A percentile compares a stretch with the other conserved stretches of the same genome.
phyloP scores from a whole-genome alignment of 1,140 invertebrate genomes.

The Dermatophagoides farinae region DNA sequence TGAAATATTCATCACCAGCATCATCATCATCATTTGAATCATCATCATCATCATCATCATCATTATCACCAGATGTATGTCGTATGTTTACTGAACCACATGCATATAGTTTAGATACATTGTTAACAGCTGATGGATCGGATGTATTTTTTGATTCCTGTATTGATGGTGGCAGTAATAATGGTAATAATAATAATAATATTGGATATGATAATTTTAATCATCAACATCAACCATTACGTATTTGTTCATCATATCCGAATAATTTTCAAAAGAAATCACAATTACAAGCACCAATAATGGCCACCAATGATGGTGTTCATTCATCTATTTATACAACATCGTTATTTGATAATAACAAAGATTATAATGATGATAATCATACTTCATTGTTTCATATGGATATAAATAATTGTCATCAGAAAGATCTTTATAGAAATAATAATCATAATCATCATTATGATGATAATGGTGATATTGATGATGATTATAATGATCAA shows the following conservation, averaged over 20 bases:
- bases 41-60: not conserved
- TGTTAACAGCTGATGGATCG: not conserved
- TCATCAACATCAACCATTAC: not conserved
- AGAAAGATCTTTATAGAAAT: not conserved
- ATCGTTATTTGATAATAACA: too few relatives aligned
- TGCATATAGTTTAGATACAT: not conserved
- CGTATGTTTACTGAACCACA: not conserved
- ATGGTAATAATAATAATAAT: not conserved
- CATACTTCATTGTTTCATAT: too few relatives aligned
- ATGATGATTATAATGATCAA: too few relatives aligned
- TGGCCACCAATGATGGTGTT: too few relatives aligned
- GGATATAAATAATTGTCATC: not conserved
- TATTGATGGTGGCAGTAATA: not conserved
- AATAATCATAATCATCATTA: too few relatives aligned
- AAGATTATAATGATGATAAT: too few relatives aligned
- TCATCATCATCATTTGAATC: not conserved
- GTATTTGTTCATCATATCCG: too few relatives aligned
- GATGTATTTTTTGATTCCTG: conserved; percentile 2
- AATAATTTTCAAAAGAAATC: too few relatives aligned
- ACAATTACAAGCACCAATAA: too few relatives aligned
- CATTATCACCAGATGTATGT: not conserved
- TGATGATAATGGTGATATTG: too few relatives aligned
- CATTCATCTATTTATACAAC: too few relatives aligned
- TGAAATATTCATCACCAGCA: not conserved
- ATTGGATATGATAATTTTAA: not conserved